Percentiles rank a stretch among this genome's conserved stretches.
Conservation (phyloP, 2,888 invertebrate species). For the Sialis lutaria region DNA sequence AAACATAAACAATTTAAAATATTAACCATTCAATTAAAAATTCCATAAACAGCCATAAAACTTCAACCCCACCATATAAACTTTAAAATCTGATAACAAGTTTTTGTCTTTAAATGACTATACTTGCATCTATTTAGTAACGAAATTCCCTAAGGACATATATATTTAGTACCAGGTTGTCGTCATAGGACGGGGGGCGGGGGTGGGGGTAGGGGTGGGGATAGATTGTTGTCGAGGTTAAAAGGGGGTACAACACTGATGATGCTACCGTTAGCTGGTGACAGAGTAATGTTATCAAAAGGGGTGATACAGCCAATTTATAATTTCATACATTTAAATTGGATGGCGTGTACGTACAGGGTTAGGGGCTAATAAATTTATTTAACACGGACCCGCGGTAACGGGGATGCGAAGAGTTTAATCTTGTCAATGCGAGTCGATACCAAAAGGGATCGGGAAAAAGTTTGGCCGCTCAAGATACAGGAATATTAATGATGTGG, state of each 20-base stretch:
- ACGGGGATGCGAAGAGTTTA: no score
- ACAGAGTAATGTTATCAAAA: conserved; percentile 1
- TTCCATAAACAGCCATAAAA: no score
- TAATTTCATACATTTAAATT: conserved; percentile 6
- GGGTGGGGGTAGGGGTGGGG: background rate
- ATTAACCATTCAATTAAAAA: no score
- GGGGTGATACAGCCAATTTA: conserved; percentile 5
- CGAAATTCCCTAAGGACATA: conserved; percentile 3
- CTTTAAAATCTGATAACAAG: no score
- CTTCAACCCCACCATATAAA: no score
- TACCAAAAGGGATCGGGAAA: no score
- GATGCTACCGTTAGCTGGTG: background rate
- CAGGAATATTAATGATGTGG: no score
- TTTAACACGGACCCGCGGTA: background rate
- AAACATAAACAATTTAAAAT: no score
- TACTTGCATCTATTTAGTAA: no score
- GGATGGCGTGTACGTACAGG: background rate
- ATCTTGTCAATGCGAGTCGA: no score
- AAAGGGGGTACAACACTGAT: background rate
- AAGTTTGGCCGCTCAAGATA: no score
- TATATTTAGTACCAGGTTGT: background rate
- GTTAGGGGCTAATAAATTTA: conserved; percentile 2
- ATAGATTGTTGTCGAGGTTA: background rate
- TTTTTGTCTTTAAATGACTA: no score
- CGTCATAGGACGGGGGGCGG: background rate